Evolutionary conservation across 2,113 vertebrate species (phyloP).

Genomic region (Pangasianodon hypophthalmus): DNA sequence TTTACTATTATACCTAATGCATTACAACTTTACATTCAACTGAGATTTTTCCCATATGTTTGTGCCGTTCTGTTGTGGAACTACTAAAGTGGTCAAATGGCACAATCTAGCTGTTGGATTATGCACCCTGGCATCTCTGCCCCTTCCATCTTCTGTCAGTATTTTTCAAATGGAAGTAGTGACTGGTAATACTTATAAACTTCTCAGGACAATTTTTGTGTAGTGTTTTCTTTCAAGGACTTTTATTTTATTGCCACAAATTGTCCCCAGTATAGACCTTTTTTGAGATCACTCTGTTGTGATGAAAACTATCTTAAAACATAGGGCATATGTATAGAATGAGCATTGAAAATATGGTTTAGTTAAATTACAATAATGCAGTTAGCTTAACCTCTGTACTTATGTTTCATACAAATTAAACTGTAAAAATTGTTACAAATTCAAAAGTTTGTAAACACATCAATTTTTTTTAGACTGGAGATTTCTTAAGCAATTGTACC

Average conservation of each 20-base stretch:
- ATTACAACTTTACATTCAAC: too few species aligned
- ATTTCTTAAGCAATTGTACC: neutral
- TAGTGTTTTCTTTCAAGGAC: neutral
- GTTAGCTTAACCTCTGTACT: neutral
- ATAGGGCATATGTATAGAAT: neutral
- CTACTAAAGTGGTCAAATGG: too few species aligned
- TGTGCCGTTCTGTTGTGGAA: too few species aligned
- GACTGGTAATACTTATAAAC: neutral
- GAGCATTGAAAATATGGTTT: neutral
- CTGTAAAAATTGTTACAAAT: neutral
- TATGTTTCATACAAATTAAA: neutral
- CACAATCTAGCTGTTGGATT: too few species aligned
- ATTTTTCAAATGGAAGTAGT: neutral
- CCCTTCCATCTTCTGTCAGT: neutral
- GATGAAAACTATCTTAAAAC: too few species aligned
- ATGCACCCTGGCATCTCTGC: too few species aligned
- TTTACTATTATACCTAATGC: neutral
- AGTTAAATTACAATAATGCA: neutral
- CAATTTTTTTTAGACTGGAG: neutral
- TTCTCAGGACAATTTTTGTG: neutral
- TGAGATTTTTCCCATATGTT: too few species aligned
- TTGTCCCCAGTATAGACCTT: neutral
- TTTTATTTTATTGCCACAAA: neutral
- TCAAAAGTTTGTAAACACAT: neutral
- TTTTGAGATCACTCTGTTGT: too few species aligned